Evolutionary conservation across 2,113 vertebrate species (phyloP).

Genomic region (Rhombomys opimus): DNA sequence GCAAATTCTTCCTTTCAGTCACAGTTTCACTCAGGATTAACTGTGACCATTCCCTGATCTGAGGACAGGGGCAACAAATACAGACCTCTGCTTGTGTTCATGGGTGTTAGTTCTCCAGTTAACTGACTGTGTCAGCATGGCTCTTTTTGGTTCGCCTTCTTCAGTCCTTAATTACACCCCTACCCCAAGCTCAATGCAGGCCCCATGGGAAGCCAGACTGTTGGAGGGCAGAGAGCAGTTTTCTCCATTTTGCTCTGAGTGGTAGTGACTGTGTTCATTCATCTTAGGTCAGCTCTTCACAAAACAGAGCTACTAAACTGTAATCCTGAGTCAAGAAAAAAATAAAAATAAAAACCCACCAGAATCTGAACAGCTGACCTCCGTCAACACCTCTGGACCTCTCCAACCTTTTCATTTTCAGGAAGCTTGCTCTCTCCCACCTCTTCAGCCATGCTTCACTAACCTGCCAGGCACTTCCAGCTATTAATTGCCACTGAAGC

Average conservation of each 20-base stretch:
- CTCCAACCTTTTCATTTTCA: background rate
- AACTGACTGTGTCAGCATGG: background rate
- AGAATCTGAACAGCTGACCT: background rate
- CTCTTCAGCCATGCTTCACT: background rate
- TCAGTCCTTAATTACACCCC: background rate
- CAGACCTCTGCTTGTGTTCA: background rate
- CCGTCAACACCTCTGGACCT: background rate
- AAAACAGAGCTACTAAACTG: background rate
- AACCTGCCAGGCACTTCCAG: background rate
- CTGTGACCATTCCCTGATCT: background rate
- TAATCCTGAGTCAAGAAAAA: slow-evolving; percentile 6
- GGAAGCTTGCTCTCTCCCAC: background rate
- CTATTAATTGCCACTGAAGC: background rate
- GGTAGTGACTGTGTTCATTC: background rate
- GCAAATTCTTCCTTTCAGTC: background rate
- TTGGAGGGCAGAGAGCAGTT: background rate
- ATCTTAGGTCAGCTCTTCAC: background rate
- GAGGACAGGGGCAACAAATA: background rate
- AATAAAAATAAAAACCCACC: background rate
- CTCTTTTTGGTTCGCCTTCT: too few species aligned
- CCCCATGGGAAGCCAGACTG: background rate
- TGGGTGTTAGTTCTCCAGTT: background rate
- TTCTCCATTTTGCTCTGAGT: background rate
- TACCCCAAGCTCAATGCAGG: background rate
- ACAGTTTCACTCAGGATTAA: background rate